Conservation (phyloP, 2,113 vertebrate genomes). For the Cryptotis parvus region DNA sequence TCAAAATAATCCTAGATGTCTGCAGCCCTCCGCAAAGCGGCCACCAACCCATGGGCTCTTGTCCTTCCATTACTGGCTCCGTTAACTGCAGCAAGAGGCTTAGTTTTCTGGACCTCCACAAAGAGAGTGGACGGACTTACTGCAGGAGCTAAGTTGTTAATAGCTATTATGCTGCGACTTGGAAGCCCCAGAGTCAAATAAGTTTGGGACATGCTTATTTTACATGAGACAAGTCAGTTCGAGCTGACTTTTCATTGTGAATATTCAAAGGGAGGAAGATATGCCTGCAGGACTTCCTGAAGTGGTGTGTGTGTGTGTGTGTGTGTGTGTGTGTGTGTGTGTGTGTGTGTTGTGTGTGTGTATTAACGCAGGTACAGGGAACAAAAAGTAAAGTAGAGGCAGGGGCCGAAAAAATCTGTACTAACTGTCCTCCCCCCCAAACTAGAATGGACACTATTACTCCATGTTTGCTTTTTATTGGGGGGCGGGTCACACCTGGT, state of each 20-base stretch:
- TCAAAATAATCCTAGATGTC: neutral
- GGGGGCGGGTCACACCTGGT: too few species aligned
- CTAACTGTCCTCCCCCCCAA: neutral
- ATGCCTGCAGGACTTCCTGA: neutral
- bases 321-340: neutral
- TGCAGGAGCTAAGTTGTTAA: neutral
- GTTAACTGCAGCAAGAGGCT: neutral
- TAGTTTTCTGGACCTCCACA: neutral
- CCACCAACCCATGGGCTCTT: neutral
- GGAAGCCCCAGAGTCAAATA: neutral
- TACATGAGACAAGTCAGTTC: too few species aligned
- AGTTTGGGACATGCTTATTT: neutral
- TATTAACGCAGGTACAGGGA: neutral
- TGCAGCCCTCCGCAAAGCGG: neutral
- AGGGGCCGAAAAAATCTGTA: neutral
- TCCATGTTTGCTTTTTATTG: slow-evolving; percentile 6
- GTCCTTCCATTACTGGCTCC: neutral
- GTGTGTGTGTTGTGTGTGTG: neutral
- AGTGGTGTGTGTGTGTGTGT: neutral
- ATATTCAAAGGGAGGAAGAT: neutral
- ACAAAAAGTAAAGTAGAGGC: neutral
- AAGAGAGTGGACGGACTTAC: neutral
- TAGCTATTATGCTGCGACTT: neutral
- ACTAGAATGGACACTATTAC: neutral
- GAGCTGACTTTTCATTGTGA: slow-evolving; percentile 37